Base-by-base conservation (phyloP, 2,888 invertebrate genomes). In the Chymomyza amoena region DNA sequence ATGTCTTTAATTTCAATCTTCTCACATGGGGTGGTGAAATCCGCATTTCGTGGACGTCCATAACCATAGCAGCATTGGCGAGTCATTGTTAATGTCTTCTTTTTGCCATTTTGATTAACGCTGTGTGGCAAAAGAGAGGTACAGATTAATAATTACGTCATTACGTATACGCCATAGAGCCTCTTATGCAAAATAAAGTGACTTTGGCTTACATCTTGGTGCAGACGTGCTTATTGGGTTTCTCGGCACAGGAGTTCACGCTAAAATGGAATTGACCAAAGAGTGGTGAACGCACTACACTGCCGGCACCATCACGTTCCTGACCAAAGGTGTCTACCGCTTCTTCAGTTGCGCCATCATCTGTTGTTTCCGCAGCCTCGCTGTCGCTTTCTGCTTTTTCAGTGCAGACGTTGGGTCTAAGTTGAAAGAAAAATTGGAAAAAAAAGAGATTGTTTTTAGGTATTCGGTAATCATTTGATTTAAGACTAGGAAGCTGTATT, bases 1-100 rank as follows among this genome's bases (percentile, higher is more conserved):
- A 94, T 84, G 25, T 93, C 91, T 86, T 93, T 93, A 74, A 95
- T 92, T 68, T 94, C 93, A 25, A 94, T 93, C 92, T 93, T 90
- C 69, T 90, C 91, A 77, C 94, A 94, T 50, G 92, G 93, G 64
- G 90, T 89, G 67, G 91, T 90, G n/a, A 90, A 90, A 54, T 90
- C 89, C 16, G 90, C 90, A 70, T 90, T 90, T 69, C 87, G 86
- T 71, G 89, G 83, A 64, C 94, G 92, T 67, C 93, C 92, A 89
- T 92, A 95, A 52, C 95, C 95, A 85, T 93, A 93, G 89, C 95
- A 96, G 89, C 95, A 96, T 88, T 95, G 94, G 78, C 94, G 93
- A 20, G 93, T 93, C 62, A 94, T 93, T 15, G 93, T 93, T 76
- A 94, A 91, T 2, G 94, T 95, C 90, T 94, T 94, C 77, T 93